Evolutionary conservation across 2,888 invertebrate species (phyloP).

Genomic region (Sinohyriopsis cumingii): DNA sequence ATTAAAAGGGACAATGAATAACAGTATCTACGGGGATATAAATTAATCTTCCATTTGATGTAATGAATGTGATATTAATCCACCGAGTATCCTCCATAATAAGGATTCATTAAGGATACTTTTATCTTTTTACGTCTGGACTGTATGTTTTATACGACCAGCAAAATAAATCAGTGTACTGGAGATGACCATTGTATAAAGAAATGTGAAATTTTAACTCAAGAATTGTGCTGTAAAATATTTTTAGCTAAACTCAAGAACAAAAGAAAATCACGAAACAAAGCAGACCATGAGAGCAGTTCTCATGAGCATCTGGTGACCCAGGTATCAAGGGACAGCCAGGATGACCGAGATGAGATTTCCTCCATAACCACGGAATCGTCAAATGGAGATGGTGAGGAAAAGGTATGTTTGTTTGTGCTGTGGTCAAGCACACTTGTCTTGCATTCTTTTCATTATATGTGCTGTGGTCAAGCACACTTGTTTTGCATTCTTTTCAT

Average conservation of each 20-base stretch:
- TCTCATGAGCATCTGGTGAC: conserved; percentile 23
- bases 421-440: not conserved
- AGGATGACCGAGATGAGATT: conserved; percentile 76
- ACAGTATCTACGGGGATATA: too few species aligned
- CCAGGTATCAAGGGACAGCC: conserved; percentile 8
- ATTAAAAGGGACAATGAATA: too few species aligned
- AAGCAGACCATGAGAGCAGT: conserved; percentile 33
- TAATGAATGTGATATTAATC: too few species aligned
- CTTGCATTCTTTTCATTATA: not conserved
- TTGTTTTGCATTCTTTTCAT: too few species aligned
- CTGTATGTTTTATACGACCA: too few species aligned
- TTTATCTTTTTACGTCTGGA: too few species aligned
- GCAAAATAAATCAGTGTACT: too few species aligned
- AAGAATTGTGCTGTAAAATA: conserved; percentile 2
- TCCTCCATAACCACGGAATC: conserved; percentile 83
- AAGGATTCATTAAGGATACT: too few species aligned
- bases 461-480: too few species aligned
- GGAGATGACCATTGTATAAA: too few species aligned
- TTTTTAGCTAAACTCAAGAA: conserved; percentile 38
- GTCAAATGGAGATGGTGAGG: conserved; percentile 77
- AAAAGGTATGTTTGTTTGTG: conserved; percentile 49
- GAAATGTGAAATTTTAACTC: conserved; percentile 1
- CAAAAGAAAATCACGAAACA: conserved; percentile 39
- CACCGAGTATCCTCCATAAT: too few species aligned
- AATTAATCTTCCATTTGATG: too few species aligned